phyloP scores from a whole-genome alignment of 2,113 vertebrate genomes.

The Strix aluco region DNA sequence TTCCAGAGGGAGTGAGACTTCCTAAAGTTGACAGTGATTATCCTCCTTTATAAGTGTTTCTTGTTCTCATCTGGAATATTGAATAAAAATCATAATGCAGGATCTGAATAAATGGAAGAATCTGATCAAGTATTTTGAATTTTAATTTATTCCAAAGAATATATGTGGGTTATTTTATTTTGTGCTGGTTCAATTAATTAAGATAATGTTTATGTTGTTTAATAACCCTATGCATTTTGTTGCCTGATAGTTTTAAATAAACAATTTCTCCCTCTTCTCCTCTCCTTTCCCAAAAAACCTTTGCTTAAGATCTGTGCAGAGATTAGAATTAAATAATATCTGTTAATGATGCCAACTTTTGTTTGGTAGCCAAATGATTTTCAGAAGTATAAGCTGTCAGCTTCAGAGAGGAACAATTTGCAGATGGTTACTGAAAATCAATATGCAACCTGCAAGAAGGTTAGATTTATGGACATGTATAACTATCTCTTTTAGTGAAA shows the following conservation, averaged over 20 bases:
- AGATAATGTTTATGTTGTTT: not conserved
- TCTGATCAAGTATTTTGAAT: not conserved
- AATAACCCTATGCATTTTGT: not conserved
- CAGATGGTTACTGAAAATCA: not conserved
- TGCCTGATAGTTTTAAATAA: not conserved
- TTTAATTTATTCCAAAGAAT: not conserved
- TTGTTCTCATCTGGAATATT: not conserved
- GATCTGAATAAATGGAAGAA: not conserved
- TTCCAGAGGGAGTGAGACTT: not conserved
- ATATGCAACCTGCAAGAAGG: not conserved
- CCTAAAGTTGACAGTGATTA: not conserved
- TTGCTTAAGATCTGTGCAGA: not conserved
- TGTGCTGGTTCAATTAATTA: not conserved
- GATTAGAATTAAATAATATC: not conserved
- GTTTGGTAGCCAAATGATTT: not conserved
- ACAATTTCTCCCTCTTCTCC: not conserved
- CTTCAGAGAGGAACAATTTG: not conserved
- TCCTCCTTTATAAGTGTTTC: not conserved
- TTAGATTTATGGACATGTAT: not conserved
- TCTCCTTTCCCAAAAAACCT: not conserved
- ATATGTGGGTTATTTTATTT: not conserved
- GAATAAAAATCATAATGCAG: not conserved
- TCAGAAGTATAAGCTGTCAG: not conserved
- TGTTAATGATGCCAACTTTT: not conserved
- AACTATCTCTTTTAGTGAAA: not conserved